Base-by-base conservation (phyloP, 2,888 invertebrate species). In the Caprella mutica region DNA sequence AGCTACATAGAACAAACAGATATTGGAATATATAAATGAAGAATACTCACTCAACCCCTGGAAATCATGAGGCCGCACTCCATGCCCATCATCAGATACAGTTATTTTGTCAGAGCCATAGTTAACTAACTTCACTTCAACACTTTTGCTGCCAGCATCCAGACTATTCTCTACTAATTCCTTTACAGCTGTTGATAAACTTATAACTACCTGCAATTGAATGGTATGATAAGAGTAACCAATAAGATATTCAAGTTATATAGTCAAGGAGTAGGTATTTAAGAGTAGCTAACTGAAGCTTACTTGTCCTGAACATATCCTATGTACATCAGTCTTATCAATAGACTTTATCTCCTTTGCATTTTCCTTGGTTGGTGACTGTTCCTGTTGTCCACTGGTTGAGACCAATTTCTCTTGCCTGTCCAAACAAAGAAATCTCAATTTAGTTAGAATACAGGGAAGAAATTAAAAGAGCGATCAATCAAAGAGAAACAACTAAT, bases 91-190 rank as follows among this genome's bases (percentile, higher is more conserved):
- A 71, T 99, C 98, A 66, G 78, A 78, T 1, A 99, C 92, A 76
- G 92, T 93, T 55, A 98, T 79, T 1, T 81, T 74, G 65, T 92
- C 87, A 69, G 83, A 80, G 0, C 98, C 98, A 77, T 86, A 84
- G 68, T 96, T 89, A 69, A 82, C 84, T 19, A 94, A 74, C 68
- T 85, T 82, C 4, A 98, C 78, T 70, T 96, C 92, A 67, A 98
- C 80, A 65, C 78, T 79, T 1, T 86, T 89, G 17, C 96, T 90
- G 19, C 86, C 85, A 27, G 97, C 96, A 77, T 98, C 98, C 43
- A 98, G 76, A 33, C 92, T 82, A 73, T 98, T 98, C 75, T 98
- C 98, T 0, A 98, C 82, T 39, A 98, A 75, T 74, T 98, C 98
- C 73, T 98, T 97, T 0, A 97, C 84, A 26, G 94, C 96, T 52